phyloP scores from a whole-genome alignment of 2,797 vertebrate genomes.

The Myioborus miniatus region DNA sequence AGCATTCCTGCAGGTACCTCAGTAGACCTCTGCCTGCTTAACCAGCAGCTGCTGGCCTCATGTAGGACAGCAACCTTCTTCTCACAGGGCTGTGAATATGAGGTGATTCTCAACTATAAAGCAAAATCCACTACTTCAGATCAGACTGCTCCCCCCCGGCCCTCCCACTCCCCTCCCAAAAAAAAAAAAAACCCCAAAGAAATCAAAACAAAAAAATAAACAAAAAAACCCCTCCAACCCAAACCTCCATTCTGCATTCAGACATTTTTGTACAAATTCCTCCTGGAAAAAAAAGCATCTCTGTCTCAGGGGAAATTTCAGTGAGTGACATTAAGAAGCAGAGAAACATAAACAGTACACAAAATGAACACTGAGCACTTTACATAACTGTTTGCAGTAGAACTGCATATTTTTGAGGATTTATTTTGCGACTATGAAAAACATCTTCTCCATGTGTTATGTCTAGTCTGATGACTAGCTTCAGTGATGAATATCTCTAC shows the following conservation, averaged over 20 bases:
- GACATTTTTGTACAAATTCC: not conserved
- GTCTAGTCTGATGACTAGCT: not conserved
- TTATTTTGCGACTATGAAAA: not conserved
- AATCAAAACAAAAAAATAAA: fast-evolving
- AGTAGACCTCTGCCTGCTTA: not conserved
- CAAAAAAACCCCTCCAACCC: fast-evolving
- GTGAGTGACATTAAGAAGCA: not conserved
- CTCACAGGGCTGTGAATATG: not conserved
- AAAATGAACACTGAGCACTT: not conserved
- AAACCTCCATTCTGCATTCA: not conserved
- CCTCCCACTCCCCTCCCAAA: fast-evolving
- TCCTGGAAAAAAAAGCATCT: not conserved
- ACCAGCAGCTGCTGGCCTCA: not conserved
- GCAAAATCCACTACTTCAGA: not conserved
- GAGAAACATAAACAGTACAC: not conserved
- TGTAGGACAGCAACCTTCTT: not conserved
- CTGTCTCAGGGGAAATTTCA: not conserved
- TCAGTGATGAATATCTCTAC: not conserved
- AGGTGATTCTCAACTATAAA: not conserved
- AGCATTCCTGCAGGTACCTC: not conserved
- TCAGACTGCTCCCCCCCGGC: fast-evolving
- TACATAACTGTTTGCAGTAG: not conserved
- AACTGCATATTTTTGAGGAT: not conserved
- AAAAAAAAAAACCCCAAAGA: not conserved
- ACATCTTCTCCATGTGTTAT: not conserved